Percentiles rank a stretch among this genome's conserved stretches.
Conservation (phyloP, 2,797 vertebrate genomes). For the Zenarchopterus dispar region DNA sequence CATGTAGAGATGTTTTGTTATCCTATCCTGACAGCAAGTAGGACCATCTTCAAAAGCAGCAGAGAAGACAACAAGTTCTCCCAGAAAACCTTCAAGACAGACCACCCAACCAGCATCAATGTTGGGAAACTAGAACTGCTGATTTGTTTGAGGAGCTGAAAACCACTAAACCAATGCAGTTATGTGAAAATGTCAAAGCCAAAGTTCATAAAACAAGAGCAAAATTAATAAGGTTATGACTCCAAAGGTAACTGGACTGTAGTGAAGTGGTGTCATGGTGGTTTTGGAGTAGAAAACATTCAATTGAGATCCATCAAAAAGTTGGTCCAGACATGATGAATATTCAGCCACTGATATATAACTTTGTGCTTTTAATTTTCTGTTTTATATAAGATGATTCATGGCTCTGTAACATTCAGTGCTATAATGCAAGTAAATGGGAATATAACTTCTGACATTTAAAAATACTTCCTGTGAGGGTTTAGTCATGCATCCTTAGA, state of each 20-base stretch:
- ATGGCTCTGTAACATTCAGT: too few relatives aligned
- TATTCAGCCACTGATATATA: too few relatives aligned
- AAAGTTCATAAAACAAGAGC: constrained; percentile 5
- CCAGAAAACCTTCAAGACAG: constrained; percentile 42
- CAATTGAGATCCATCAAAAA: too few relatives aligned
- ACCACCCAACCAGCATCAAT: constrained; percentile 54
- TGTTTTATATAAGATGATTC: too few relatives aligned
- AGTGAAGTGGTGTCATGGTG: constrained; percentile 22
- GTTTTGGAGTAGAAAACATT: constrained; percentile 24
- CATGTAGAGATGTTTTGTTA: not conserved
- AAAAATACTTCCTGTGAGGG: too few relatives aligned
- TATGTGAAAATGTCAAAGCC: constrained; percentile 11
- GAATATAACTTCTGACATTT: too few relatives aligned
- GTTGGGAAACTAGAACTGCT: constrained; percentile 14
- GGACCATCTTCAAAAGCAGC: not conserved
- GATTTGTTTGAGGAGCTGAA: constrained; percentile 46
- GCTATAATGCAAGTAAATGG: too few relatives aligned
- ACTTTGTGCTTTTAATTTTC: too few relatives aligned
- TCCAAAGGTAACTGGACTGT: constrained; percentile 6
- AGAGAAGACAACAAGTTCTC: constrained; percentile 45
- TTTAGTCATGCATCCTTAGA: too few relatives aligned
- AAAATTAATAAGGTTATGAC: constrained; percentile 21
- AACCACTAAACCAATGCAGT: constrained; percentile 34
- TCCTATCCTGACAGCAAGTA: too few relatives aligned
- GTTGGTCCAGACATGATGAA: too few relatives aligned